These are phyloP conservation scores for Hyppa rectilinea DNA, from an alignment of 2,888 invertebrate species.

Conservation along the genomic window DNA sequence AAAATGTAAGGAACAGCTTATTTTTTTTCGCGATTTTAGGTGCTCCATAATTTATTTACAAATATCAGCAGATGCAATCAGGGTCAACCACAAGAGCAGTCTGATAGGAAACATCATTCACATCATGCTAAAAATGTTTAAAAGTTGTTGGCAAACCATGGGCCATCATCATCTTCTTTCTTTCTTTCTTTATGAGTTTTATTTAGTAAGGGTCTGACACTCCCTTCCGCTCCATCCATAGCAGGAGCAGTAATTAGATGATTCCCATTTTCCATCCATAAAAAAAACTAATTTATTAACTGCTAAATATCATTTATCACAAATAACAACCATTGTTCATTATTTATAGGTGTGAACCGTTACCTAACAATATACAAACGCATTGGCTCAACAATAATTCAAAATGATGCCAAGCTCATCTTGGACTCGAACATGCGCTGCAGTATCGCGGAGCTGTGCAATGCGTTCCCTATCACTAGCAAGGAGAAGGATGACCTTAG, in stretches of 20 bases:
- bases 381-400: constrained; percentile 92
- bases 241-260: too few species aligned
- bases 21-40: too few species aligned
- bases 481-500: constrained; percentile 93
- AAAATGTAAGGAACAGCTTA: too few species aligned
- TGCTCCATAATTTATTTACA: neutral
- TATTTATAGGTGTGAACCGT: constrained; percentile 91
- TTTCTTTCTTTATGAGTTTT: too few species aligned
- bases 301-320: too few species aligned
- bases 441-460: constrained; percentile 91
- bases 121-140: neutral
- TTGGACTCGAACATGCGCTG: constrained; percentile 92
- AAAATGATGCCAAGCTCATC: constrained; percentile 92
- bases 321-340: neutral
- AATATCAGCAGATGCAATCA: neutral
- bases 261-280: too few species aligned
- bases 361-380: constrained; percentile 93
- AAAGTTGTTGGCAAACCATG: neutral
- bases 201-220: too few species aligned
- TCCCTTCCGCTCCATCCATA: too few species aligned
- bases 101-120: neutral
- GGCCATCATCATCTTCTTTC: too few species aligned
- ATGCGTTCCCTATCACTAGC: constrained; percentile 92
- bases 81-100: neutral
- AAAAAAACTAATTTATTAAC: too few species aligned